These are phyloP conservation scores for Cydia strobilella DNA, from an alignment of 1,140 invertebrate genomes.

Conservation along the genomic window DNA sequence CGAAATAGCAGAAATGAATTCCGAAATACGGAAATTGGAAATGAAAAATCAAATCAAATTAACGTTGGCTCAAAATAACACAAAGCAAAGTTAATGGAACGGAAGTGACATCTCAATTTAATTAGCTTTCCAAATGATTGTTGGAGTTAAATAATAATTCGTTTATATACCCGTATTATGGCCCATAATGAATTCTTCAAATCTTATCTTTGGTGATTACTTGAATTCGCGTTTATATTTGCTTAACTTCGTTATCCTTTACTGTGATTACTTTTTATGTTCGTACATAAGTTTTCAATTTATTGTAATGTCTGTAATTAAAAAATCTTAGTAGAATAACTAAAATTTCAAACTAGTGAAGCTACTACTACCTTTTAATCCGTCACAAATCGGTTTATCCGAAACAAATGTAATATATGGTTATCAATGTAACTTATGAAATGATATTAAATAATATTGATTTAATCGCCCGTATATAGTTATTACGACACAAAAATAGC, in stretches of 20 bases:
- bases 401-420: conserved; percentile 7
- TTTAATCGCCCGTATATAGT: no score
- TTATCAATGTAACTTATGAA: neutral
- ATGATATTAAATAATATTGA: neutral
- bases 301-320: no score
- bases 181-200: neutral
- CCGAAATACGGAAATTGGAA: neutral
- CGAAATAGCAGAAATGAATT: neutral
- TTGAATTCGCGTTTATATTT: neutral
- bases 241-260: neutral
- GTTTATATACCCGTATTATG: neutral
- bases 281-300: no score
- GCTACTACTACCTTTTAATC: conserved; percentile 16
- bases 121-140: conserved; percentile 18
- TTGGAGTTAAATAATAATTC: neutral
- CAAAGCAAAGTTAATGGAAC: conserved; percentile 31
- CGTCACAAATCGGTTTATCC: neutral
- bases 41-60: conserved; percentile 28
- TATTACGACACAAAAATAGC: no score
- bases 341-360: no score
- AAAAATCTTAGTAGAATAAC: no score
- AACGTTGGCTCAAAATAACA: conserved; percentile 16
- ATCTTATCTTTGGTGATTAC: neutral
- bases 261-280: no score
- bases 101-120: conserved; percentile 24